Conservation (phyloP, 2,113 vertebrate species). For the Rhinolophus ferrumequinum region DNA sequence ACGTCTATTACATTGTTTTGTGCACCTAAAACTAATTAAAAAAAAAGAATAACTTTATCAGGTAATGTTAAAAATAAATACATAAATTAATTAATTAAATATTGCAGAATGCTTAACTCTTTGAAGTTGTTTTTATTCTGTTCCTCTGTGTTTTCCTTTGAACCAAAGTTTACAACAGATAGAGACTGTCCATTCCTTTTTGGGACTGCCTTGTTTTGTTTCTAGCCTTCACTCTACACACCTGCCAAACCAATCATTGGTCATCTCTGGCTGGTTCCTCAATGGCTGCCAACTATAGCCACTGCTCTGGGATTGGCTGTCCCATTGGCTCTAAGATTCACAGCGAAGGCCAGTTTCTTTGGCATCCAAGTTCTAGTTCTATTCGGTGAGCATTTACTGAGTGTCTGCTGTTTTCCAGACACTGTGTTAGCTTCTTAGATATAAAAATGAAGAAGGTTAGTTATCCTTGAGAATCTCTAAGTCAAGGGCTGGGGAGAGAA, state of each 20-base stretch:
- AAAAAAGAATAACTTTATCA: no score
- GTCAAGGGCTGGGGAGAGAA: background rate
- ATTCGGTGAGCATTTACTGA: background rate
- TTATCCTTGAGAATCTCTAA: background rate
- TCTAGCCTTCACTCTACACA: background rate
- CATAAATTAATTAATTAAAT: background rate
- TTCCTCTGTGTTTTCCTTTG: background rate
- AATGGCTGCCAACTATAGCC: no score
- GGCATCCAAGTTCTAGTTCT: background rate
- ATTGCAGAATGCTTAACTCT: background rate
- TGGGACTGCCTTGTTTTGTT: background rate
- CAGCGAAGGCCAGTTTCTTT: background rate
- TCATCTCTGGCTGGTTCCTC: background rate
- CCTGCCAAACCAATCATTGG: background rate
- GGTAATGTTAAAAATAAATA: no score
- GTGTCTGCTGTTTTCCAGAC: background rate
- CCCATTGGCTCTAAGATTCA: background rate
- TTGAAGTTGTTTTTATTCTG: slow-evolving; percentile 14
- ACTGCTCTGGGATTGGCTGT: background rate
- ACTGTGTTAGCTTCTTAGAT: background rate
- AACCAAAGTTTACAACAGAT: background rate
- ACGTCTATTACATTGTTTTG: no score
- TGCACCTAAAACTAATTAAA: no score
- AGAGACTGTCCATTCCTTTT: background rate
- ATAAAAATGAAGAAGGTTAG: background rate